These are phyloP conservation scores for Stomorhina lunata DNA, from an alignment of 2,888 invertebrate genomes.

Conservation along the genomic window DNA sequence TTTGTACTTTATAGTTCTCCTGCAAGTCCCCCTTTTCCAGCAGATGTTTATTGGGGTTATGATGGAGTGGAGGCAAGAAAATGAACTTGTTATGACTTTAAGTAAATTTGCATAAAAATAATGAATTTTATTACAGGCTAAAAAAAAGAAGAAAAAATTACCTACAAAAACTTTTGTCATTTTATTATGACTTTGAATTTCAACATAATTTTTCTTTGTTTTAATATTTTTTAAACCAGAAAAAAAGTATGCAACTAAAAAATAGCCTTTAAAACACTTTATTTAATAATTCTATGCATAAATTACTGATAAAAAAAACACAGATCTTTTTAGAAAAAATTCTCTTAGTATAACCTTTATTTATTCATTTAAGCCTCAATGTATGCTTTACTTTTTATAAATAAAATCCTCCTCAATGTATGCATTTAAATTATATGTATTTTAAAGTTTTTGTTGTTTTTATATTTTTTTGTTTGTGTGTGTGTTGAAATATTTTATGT, in stretches of 20 bases:
- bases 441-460: background rate
- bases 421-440: slow-evolving; percentile 1
- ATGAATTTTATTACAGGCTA: slow-evolving; percentile 48
- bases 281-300: slow-evolving; percentile 24
- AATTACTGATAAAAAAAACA: background rate
- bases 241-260: background rate
- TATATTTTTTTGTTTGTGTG: slow-evolving; percentile 17
- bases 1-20: slow-evolving; percentile 75
- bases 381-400: slow-evolving; percentile 28
- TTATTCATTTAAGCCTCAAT: slow-evolving; percentile 45
- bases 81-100: slow-evolving; percentile 52
- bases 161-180: slow-evolving; percentile 51
- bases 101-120: slow-evolving; percentile 57
- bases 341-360: slow-evolving; percentile 33
- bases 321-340: background rate
- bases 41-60: slow-evolving; percentile 48
- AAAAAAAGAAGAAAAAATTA: too few relatives aligned
- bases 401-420: slow-evolving; percentile 1
- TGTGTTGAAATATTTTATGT: slow-evolving; percentile 52
- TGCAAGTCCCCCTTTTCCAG: slow-evolving; percentile 34
- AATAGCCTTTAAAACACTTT: slow-evolving; percentile 20
- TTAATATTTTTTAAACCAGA: too few relatives aligned
- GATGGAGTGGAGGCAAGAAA: slow-evolving; percentile 7
- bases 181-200: slow-evolving; percentile 39
- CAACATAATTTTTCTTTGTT: background rate